A percentile compares a stretch with the other conserved stretches of the same genome.
phyloP scores from a whole-genome alignment of 2,888 invertebrate genomes.

The Agriotes lineatus region DNA sequence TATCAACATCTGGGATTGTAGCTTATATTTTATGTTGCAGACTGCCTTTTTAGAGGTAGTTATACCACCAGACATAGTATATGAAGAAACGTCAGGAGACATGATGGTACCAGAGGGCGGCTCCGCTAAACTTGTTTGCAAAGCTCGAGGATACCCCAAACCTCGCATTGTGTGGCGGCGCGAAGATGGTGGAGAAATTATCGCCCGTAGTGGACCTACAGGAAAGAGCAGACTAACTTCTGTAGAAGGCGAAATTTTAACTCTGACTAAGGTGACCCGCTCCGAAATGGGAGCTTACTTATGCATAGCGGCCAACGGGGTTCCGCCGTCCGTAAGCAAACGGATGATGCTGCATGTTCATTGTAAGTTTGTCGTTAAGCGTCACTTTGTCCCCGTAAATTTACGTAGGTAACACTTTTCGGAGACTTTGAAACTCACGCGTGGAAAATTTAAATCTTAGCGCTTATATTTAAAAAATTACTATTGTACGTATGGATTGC shows the following conservation, averaged over 20 bases:
- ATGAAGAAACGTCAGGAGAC: slow-evolving; percentile 92
- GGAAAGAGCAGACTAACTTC: slow-evolving; percentile 81
- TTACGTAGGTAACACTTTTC: background rate
- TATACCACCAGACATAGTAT: slow-evolving; percentile 90
- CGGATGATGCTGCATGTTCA: slow-evolving; percentile 92
- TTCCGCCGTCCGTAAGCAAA: slow-evolving; percentile 90
- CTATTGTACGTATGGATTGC: background rate
- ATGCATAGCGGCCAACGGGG: slow-evolving; percentile 90
- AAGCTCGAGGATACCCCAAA: slow-evolving; percentile 86
- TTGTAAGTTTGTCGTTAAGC: slow-evolving; percentile 76
- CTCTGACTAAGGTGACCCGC: slow-evolving; percentile 86
- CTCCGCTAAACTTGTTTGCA: slow-evolving; percentile 87
- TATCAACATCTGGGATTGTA: background rate
- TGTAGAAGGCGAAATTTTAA: slow-evolving; percentile 84
- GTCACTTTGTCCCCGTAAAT: too few relatives aligned
- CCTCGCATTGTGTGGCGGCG: slow-evolving; percentile 89
- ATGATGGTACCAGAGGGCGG: slow-evolving; percentile 96
- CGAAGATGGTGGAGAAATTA: slow-evolving; percentile 87
- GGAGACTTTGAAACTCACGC: too few relatives aligned
- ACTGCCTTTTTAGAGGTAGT: slow-evolving; percentile 92
- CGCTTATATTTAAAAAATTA: slow-evolving; percentile 8
- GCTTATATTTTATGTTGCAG: slow-evolving; percentile 62
- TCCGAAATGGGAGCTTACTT: slow-evolving; percentile 92
- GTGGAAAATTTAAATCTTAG: too few relatives aligned
- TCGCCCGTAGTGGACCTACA: slow-evolving; percentile 79